Evolutionary conservation across 1,140 invertebrate species (phyloP), one percentile per base, ranked within the genome.

Genomic region (Anadara kagoshimensis): DNA sequence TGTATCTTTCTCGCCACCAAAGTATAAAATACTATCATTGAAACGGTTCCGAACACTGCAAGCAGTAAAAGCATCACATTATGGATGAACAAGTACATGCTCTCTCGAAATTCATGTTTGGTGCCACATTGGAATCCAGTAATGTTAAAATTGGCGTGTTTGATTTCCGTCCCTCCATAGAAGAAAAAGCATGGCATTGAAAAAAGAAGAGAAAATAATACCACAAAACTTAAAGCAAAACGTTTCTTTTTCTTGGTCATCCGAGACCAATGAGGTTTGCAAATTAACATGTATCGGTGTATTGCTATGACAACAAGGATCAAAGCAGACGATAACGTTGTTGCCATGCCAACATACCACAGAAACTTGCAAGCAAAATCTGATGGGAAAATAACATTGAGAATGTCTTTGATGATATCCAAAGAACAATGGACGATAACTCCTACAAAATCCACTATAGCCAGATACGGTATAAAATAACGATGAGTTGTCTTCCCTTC

Each of bases 381-480:
- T 5, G 43, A 44, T 24, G 43, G 54, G 22, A 69, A 65, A 20
- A 49, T 56, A 1, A 66, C 18, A 1, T 53, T 62, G 11, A 58
- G 43, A 29, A 75, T 14, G 43, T 75, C 69, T 16, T 66, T 26
- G 0, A 51, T 20, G n/a, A 70, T 65, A 4, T 51, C 67, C 14
- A 70, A 75, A 36, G 41, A 26, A 41, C 20, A 41, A 51, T 66
- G 66, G n/a, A 69, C 36, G 3, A 53, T 11, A 45, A 53, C 56
- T 16, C 67, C 64, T 10, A 70, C 5, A 0, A 69, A 10, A 59
- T 75, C 73, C 0, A 49, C 43, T 10, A 58, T 22, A 12, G 73
- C 73, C 12, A 75, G 67, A 41, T 47, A 69, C 8, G 73, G 73
- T 16, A 75, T 75, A 51, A 75, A 75, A 29, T 69, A 75, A 12